A percentile compares a stretch with the other conserved stretches of the same genome.
Evolutionary conservation across 1,140 invertebrate genomes (phyloP).

Genomic region (Lepidostoma basale): DNA sequence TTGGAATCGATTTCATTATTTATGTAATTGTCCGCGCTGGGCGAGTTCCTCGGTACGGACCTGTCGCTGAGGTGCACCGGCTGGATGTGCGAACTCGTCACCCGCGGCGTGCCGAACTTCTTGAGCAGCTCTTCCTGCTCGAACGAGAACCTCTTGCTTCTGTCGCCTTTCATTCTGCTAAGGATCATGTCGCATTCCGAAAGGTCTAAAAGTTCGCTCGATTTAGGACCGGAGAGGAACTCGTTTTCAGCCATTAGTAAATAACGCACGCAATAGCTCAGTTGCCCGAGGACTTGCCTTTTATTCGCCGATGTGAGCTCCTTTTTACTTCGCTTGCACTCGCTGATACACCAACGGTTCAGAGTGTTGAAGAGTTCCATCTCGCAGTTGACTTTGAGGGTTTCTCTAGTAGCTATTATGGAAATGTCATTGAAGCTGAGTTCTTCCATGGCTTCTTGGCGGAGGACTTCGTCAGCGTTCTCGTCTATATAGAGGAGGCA

Average conservation of each 20-base stretch:
- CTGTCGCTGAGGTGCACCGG: constrained; percentile 38
- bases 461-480: constrained; percentile 64
- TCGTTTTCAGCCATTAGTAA: constrained; percentile 67
- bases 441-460: constrained; percentile 70
- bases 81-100: constrained; percentile 20
- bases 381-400: constrained; percentile 63
- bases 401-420: constrained; percentile 67
- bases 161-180: constrained; percentile 32
- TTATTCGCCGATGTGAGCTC: constrained; percentile 67
- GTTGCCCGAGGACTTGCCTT: constrained; percentile 66
- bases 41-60: constrained; percentile 20
- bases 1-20: constrained; percentile 19
- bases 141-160: constrained; percentile 17
- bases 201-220: constrained; percentile 42
- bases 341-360: constrained; percentile 69
- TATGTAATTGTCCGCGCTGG: constrained; percentile 11
- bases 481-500: constrained; percentile 69
- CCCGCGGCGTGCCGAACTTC: constrained; percentile 30
- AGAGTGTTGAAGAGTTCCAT: constrained; percentile 64
- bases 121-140: constrained; percentile 36
- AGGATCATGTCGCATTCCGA: constrained; percentile 39
- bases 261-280: constrained; percentile 70
- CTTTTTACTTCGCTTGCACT: constrained; percentile 67
- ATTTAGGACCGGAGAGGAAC: constrained; percentile 56
- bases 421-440: constrained; percentile 65